Conservation (phyloP, 1,140 invertebrate genomes). For the Monochamus saltuarius region DNA sequence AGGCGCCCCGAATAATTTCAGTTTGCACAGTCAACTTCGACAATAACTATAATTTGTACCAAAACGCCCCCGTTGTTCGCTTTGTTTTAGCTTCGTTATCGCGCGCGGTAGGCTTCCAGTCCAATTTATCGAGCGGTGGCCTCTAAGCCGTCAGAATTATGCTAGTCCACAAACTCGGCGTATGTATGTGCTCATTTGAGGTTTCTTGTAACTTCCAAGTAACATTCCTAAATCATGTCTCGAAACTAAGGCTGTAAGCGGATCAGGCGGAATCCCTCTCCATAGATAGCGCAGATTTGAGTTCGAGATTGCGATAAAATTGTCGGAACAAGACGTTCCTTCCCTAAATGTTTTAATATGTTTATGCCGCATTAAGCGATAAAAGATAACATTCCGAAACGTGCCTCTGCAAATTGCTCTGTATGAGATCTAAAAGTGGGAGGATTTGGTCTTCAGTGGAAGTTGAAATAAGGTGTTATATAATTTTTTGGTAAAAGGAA, state of each 20-base stretch:
- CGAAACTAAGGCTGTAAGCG: background rate
- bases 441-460: too few species aligned
- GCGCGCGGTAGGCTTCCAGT: constrained; percentile 9
- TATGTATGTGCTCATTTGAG: constrained; percentile 18
- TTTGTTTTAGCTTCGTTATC: constrained; percentile 27
- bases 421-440: too few species aligned
- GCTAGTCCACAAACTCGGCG: constrained; percentile 25
- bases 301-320: too few species aligned
- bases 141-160: constrained; percentile 25
- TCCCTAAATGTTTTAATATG: too few species aligned
- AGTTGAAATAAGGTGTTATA: too few species aligned
- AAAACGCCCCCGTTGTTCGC: constrained; percentile 26
- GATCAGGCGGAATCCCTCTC: too few species aligned
- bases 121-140: constrained; percentile 28
- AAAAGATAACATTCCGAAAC: too few species aligned
- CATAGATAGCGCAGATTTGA: too few species aligned
- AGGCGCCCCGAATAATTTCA: constrained; percentile 17
- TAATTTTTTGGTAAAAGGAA: too few species aligned
- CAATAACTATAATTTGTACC: constrained; percentile 33
- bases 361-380: too few species aligned
- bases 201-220: constrained; percentile 16
- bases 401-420: too few species aligned
- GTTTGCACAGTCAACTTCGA: constrained; percentile 27
- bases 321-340: too few species aligned
- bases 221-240: constrained; percentile 27